A percentile compares a stretch with the other conserved stretches of the same genome.
These are phyloP conservation scores for Xiphorhynchus erythropygius DNA, from an alignment of 2,797 vertebrate species.

Conservation along the genomic window DNA sequence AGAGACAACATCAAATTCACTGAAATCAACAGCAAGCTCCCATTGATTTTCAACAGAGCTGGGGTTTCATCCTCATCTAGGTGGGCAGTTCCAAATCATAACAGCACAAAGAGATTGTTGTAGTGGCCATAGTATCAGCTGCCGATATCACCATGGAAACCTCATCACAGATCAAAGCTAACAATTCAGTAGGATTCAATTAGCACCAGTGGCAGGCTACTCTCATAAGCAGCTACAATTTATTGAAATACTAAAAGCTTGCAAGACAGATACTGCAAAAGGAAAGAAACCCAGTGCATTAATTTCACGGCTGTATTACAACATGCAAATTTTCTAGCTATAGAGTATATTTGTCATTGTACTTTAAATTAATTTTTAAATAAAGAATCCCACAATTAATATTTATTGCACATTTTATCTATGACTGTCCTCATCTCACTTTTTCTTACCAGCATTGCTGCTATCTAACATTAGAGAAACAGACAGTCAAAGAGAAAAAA, in stretches of 20 bases:
- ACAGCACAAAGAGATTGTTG: not conserved
- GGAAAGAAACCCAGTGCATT: not conserved
- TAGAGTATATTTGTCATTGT: not conserved
- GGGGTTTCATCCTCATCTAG: not conserved
- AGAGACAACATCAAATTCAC: not conserved
- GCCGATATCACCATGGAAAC: slow-evolving; percentile 17
- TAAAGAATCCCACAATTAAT: not conserved
- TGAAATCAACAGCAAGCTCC: not conserved
- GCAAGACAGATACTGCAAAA: not conserved
- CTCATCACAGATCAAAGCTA: not conserved
- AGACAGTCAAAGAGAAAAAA: slow-evolving; percentile 19
- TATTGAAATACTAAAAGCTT: not conserved
- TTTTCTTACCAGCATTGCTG: slow-evolving; percentile 2
- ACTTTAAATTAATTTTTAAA: not conserved
- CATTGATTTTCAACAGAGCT: not conserved
- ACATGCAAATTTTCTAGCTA: not conserved
- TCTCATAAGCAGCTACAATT: not conserved
- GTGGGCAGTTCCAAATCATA: not conserved
- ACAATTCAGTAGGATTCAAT: not conserved
- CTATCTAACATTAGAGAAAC: slow-evolving; percentile 5
- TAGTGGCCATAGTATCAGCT: not conserved
- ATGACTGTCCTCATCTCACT: not conserved
- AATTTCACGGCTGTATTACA: not conserved
- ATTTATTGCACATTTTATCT: slow-evolving; percentile 33
- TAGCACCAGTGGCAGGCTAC: not conserved